A percentile compares a stretch with the other conserved stretches of the same genome.
Conservation (phyloP, 2,113 vertebrate genomes). For the Tenrec ecaudatus region DNA sequence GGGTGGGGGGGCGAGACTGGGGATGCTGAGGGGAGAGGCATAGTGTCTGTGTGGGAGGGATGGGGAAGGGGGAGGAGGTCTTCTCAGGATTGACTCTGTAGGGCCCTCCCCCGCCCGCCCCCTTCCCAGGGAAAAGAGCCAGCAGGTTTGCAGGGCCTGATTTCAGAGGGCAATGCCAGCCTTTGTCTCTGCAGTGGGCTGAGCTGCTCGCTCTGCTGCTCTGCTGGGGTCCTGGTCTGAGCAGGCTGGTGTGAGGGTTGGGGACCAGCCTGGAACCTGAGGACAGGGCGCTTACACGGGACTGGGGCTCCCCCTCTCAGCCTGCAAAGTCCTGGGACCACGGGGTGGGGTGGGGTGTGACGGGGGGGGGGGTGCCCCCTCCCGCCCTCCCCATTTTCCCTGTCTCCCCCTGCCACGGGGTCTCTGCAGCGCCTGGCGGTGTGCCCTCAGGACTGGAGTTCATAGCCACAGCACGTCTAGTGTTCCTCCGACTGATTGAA, state of each 20-base stretch:
- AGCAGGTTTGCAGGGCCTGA: too few relatives aligned
- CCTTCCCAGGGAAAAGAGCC: too few relatives aligned
- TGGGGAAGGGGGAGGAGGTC: neutral
- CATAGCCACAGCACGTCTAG: neutral
- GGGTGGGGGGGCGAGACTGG: neutral
- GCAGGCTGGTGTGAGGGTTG: too few relatives aligned
- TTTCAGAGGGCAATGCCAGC: neutral
- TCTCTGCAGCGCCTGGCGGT: fast-evolving
- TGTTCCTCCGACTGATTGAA: neutral
- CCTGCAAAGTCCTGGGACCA: neutral
- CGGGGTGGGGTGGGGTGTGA: neutral
- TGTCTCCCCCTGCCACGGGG: neutral
- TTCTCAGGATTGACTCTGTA: too few relatives aligned
- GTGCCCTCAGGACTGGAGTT: neutral
- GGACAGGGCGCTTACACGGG: neutral
- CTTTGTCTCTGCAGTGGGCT: neutral
- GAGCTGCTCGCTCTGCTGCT: too few relatives aligned
- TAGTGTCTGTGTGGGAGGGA: neutral
- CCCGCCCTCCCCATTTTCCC: too few relatives aligned
- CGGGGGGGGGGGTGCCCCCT: neutral
- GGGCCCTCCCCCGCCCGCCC: too few relatives aligned
- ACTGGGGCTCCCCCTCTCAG: slow-evolving; percentile 2
- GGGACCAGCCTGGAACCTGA: too few relatives aligned
- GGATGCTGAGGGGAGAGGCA: fast-evolving
- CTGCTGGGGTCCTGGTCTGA: neutral